Base-by-base conservation (phyloP, 2,797 vertebrate species). In the Liparis tanakae region DNA sequence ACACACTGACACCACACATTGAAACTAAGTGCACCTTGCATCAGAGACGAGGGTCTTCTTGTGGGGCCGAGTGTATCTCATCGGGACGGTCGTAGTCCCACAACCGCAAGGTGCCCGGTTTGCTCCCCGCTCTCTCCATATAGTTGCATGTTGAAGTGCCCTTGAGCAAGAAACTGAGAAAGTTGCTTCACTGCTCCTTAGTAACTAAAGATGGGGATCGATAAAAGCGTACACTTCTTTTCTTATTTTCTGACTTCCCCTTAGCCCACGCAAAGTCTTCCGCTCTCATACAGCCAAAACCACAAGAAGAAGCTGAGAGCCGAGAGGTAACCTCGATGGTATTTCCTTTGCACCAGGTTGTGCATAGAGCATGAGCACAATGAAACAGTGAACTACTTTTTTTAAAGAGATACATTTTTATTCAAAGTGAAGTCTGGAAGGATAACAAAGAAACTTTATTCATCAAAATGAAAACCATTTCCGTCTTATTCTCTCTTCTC, bases 391-490 rank as follows among this genome's bases (percentile, higher is more conserved):
- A 7, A 64, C 8, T 10, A 18, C 25, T 50, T 13, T 64, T 80
- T 64, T 39, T 2, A n/a, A 14, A 53, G 1, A 30, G 6, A 6
- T 0, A 2, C 6, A 30, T 54, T 6, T 67, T 20, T 14, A 43
- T 10, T 5, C 2, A 51, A 30, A 8, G 5, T 22, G 0, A 0
- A 22, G 5, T 15, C 7, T 37, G 7, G 1, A 64, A 5, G 6
- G 6, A 25, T 33, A 5, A 25, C 59, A 18, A 44, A 13, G 36
- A 3, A 34, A 65, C 4, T 18, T 48, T 18, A 33, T 17, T 9
- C 2, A 10, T n/a, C 30, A 86, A 17, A 74, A 91, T 91, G 87
- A 86, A 67, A 66, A 67, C 10, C 34, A 2, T 84, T 25, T 81
- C 15, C 53, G 2, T 72, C 61, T 22, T 88, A 30, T 81, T 0